A percentile compares a stretch with the other conserved stretches of the same genome.
phyloP scores from a whole-genome alignment of 2,113 vertebrate genomes.

The Oncorhynchus gorbuscha region DNA sequence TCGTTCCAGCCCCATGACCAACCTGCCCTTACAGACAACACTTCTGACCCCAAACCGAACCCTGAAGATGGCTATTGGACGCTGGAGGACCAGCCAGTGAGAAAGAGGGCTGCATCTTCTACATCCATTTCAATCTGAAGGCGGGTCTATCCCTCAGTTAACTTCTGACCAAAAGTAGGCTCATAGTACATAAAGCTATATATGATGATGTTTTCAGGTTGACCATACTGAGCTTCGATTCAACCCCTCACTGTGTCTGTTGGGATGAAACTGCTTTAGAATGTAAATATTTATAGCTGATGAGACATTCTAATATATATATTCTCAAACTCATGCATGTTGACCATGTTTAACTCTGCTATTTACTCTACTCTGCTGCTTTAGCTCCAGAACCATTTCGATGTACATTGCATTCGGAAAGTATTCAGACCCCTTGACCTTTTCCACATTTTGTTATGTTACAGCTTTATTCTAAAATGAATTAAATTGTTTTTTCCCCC shows the following conservation, averaged over 20 bases:
- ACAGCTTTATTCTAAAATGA: too few species aligned
- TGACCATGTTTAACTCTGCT: too few species aligned
- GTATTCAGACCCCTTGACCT: too few species aligned
- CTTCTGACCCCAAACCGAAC: slow-evolving; percentile 89
- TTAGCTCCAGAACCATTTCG: too few species aligned
- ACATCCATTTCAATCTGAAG: neutral
- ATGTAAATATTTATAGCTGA: neutral
- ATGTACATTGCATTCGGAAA: too few species aligned
- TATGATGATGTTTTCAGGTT: neutral
- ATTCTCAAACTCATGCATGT: too few species aligned
- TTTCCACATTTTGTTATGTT: too few species aligned
- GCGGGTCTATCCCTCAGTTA: neutral
- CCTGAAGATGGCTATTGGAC: slow-evolving; percentile 91
- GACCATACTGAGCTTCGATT: too few species aligned
- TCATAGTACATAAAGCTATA: neutral
- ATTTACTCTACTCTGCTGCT: too few species aligned
- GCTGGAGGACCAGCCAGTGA: slow-evolving; percentile 78
- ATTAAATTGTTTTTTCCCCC: too few species aligned
- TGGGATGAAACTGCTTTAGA: neutral
- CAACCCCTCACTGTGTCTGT: neutral
- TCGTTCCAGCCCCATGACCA: slow-evolving; percentile 95
- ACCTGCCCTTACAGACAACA: slow-evolving; percentile 83
- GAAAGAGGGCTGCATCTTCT: slow-evolving; percentile 6
- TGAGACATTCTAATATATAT: neutral
- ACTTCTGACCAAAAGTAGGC: neutral